These are phyloP conservation scores for Thymelicus acteon DNA, from an alignment of 2,888 invertebrate genomes.

Conservation along the genomic window DNA sequence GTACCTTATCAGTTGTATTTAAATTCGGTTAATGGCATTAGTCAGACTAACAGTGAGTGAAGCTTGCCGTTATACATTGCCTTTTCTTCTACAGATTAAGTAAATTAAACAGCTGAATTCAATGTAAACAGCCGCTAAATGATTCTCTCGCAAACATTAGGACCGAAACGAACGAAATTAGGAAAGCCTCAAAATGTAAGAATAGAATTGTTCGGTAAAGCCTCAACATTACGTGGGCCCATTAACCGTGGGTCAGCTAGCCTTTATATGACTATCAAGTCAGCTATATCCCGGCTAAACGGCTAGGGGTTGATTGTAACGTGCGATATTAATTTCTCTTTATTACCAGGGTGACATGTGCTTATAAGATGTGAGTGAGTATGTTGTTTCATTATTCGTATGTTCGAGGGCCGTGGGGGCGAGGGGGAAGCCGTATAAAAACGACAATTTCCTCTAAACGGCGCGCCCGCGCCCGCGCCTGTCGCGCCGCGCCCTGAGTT, in stretches of 20 bases:
- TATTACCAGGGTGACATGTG: conserved; percentile 76
- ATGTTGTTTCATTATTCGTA: conserved; percentile 79
- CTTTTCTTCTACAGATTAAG: background rate
- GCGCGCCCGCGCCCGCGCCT: conserved; percentile 82
- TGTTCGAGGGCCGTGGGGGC: conserved; percentile 59
- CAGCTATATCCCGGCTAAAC: conserved; percentile 29
- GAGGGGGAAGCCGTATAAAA: conserved; percentile 81
- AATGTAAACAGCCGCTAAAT: background rate
- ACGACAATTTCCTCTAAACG: conserved; percentile 84
- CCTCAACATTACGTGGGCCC: conserved; percentile 15
- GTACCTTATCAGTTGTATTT: too few species aligned
- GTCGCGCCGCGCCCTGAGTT: conserved; percentile 77
- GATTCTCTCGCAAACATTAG: conserved; percentile 17
- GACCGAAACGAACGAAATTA: conserved; percentile 19
- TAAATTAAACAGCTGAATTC: background rate
- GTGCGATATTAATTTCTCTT: conserved; percentile 76
- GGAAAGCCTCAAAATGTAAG: conserved; percentile 26
- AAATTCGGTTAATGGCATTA: too few species aligned
- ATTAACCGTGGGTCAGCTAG: conserved; percentile 33
- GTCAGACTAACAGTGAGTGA: too few species aligned
- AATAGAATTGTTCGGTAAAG: conserved; percentile 21
- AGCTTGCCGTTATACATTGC: too few species aligned
- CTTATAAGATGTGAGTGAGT: conserved; percentile 77
- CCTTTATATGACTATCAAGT: conserved; percentile 35
- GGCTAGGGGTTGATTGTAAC: conserved; percentile 43